These are phyloP conservation scores for Nymphalis io DNA, from an alignment of 1,140 invertebrate species.

Conservation along the genomic window DNA sequence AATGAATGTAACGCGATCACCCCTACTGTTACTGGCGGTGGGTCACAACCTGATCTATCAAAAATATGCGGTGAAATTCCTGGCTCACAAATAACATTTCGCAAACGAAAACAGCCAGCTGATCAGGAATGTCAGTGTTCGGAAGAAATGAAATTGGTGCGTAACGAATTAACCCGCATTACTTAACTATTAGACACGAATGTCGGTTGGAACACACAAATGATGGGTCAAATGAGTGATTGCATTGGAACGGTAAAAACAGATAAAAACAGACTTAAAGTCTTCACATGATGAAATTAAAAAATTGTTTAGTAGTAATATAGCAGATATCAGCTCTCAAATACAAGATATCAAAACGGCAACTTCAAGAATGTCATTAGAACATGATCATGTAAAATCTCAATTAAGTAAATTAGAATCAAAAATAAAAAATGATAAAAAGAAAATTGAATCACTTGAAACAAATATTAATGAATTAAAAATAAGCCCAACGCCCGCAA, in stretches of 20 bases:
- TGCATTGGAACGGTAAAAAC: constrained; percentile 5
- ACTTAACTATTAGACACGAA: neutral
- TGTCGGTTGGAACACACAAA: neutral
- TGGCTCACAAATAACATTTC: no score
- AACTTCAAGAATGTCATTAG: constrained; percentile 18
- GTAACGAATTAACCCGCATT: neutral
- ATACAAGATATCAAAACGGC: neutral
- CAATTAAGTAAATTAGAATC: constrained; percentile 11
- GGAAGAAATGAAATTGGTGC: no score
- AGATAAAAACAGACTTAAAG: constrained; percentile 6
- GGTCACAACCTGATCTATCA: no score
- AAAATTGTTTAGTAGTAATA: constrained; percentile 5
- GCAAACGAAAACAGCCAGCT: no score
- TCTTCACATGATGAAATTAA: constrained; percentile 8
- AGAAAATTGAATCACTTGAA: constrained; percentile 20
- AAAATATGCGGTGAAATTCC: no score
- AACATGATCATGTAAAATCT: constrained; percentile 12
- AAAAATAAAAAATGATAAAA: constrained; percentile 5
- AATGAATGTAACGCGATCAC: no score
- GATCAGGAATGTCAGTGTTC: no score
- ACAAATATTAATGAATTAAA: constrained; percentile 24
- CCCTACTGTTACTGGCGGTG: no score
- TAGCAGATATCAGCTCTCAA: constrained; percentile 4
- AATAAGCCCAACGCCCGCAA: constrained; percentile 6
- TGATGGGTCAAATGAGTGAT: constrained; percentile 16